phyloP scores from a whole-genome alignment of 1,140 invertebrate species.

The Linepithema humile region DNA sequence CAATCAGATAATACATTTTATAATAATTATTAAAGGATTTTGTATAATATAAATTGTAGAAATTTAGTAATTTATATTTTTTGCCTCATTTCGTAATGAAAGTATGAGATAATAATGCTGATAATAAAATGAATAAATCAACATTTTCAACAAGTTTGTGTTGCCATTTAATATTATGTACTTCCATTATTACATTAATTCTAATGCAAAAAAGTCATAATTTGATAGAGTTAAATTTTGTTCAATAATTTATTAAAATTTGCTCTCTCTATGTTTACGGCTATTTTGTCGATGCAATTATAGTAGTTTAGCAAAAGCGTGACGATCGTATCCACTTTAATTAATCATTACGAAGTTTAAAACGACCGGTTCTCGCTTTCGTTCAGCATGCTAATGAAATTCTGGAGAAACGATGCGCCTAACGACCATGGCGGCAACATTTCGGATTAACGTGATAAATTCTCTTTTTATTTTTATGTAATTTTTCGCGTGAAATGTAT shows the following conservation, averaged over 20 bases:
- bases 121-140: neutral
- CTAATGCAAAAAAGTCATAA: neutral
- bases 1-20: neutral
- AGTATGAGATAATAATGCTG: neutral
- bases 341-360: slow-evolving; percentile 37
- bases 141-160: neutral
- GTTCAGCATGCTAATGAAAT: slow-evolving; percentile 25
- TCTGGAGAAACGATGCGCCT: neutral
- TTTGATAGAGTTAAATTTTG: slow-evolving; percentile 6
- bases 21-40: neutral
- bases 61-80: neutral
- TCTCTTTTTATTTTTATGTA: neutral
- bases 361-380: neutral
- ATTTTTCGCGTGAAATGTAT: neutral
- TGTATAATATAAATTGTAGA: neutral
- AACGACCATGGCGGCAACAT: neutral
- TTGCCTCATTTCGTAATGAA: neutral
- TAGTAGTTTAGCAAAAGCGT: slow-evolving; percentile 2
- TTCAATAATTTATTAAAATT: slow-evolving; percentile 22
- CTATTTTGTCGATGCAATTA: slow-evolving; percentile 18
- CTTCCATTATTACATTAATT: slow-evolving; percentile 6
- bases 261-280: neutral
- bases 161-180: neutral
- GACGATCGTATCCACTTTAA: slow-evolving; percentile 22
- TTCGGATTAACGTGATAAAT: neutral